phyloP scores from a whole-genome alignment of 2,113 vertebrate genomes.

The Daphoenositta chrysoptera region DNA sequence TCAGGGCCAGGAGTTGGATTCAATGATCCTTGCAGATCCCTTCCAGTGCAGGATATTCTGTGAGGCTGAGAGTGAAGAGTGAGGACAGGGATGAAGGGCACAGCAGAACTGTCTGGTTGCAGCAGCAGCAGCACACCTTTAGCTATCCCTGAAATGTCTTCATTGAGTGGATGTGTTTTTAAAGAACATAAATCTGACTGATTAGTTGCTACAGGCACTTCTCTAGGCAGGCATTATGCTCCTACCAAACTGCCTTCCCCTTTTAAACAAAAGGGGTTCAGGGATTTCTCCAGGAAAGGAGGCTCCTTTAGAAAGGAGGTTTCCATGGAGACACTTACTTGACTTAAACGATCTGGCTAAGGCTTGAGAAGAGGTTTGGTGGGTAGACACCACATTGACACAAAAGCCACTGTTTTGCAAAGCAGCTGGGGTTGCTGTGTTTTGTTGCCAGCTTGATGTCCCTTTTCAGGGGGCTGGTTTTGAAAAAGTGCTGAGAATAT shows the following conservation, averaged over 20 bases:
- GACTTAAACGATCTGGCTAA: neutral
- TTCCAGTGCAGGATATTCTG: neutral
- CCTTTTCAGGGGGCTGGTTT: neutral
- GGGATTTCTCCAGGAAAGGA: neutral
- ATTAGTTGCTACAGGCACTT: neutral
- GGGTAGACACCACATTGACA: neutral
- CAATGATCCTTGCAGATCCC: neutral
- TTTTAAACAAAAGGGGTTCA: neutral
- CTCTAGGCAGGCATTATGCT: neutral
- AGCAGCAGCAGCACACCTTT: neutral
- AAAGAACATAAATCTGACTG: neutral
- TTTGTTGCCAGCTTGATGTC: neutral
- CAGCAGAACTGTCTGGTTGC: neutral
- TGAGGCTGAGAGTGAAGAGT: neutral
- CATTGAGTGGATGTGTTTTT: neutral
- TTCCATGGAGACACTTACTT: slow-evolving; percentile 45
- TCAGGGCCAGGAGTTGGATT: neutral
- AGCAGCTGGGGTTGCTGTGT: neutral
- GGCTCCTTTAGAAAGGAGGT: slow-evolving; percentile 4
- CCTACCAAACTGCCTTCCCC: neutral
- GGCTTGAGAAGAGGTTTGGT: neutral
- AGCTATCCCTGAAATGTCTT: neutral
- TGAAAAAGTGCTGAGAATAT: neutral
- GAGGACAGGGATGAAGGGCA: neutral
- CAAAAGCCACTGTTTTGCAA: neutral